Conservation (phyloP, 2,797 vertebrate genomes). For the Cephalopachus bancanus region DNA sequence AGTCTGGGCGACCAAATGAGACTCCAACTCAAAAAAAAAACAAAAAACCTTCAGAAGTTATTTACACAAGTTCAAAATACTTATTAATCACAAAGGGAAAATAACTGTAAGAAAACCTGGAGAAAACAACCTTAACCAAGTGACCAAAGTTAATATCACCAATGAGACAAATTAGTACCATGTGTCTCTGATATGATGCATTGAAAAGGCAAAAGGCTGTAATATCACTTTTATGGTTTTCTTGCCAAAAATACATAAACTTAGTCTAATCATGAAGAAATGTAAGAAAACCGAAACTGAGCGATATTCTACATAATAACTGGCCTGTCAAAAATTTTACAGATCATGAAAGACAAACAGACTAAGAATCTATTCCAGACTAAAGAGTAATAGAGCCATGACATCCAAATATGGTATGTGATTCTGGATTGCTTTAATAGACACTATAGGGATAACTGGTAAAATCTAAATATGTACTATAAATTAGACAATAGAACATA, state of each 20-base stretch:
- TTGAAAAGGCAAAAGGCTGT: background rate
- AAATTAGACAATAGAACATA: background rate
- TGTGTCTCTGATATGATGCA: background rate
- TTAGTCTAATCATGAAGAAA: background rate
- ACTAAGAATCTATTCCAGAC: background rate
- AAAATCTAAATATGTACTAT: no score
- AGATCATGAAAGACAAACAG: background rate
- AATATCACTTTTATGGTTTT: background rate
- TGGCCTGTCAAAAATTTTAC: background rate
- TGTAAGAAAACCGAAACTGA: constrained; percentile 1
- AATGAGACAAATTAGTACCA: background rate
- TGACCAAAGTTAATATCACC: background rate
- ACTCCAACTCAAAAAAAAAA: no score
- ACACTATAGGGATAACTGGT: background rate
- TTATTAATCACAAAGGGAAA: constrained; percentile 24
- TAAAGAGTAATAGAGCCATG: background rate
- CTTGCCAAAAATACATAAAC: background rate
- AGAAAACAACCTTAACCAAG: background rate
- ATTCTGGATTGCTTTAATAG: background rate
- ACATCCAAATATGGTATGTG: background rate
- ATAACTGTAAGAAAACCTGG: constrained; percentile 11
- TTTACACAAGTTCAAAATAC: background rate
- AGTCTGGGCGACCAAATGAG: no score
- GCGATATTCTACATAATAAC: background rate
- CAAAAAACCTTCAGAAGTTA: background rate